Conservation (phyloP, 2,888 invertebrate species). For the Andrena camellia region DNA sequence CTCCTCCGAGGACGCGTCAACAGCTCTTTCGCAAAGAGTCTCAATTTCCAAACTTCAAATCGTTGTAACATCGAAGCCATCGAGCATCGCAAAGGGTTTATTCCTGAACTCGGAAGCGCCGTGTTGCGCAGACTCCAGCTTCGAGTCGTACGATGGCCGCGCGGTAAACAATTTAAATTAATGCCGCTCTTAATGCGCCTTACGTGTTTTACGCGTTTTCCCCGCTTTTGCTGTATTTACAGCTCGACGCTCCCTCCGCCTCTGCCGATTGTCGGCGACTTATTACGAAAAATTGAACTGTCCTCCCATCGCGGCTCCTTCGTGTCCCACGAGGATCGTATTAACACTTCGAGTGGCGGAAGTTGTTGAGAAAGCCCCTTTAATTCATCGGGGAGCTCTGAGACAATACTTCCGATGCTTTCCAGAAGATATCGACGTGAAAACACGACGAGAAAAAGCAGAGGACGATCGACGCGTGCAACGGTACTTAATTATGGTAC, state of each 20-base stretch:
- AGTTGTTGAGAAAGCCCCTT: too few species aligned
- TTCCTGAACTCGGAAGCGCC: conserved; percentile 32
- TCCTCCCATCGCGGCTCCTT: background rate
- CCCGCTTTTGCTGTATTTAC: conserved; percentile 71
- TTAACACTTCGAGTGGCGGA: conserved; percentile 1
- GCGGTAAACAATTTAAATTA: conserved; percentile 74
- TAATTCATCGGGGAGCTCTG: too few species aligned
- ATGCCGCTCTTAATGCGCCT: conserved; percentile 72
- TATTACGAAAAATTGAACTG: conserved; percentile 54
- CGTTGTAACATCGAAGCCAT: background rate
- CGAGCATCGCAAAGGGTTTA: background rate
- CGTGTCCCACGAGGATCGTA: conserved; percentile 7
- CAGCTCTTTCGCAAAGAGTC: too few species aligned
- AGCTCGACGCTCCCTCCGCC: conserved; percentile 32
- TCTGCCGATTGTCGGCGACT: conserved; percentile 5
- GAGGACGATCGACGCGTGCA: conserved; percentile 1
- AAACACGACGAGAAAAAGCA: background rate
- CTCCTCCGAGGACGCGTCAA: too few species aligned
- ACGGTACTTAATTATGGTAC: conserved; percentile 61
- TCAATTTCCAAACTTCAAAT: background rate
- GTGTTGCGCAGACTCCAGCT: conserved; percentile 10
- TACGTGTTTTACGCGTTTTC: conserved; percentile 74
- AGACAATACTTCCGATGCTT: too few species aligned
- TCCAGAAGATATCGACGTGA: background rate
- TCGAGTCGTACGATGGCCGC: conserved; percentile 28